Evolutionary conservation across 2,797 vertebrate species (phyloP).

Genomic region (Nannoperca australis): DNA sequence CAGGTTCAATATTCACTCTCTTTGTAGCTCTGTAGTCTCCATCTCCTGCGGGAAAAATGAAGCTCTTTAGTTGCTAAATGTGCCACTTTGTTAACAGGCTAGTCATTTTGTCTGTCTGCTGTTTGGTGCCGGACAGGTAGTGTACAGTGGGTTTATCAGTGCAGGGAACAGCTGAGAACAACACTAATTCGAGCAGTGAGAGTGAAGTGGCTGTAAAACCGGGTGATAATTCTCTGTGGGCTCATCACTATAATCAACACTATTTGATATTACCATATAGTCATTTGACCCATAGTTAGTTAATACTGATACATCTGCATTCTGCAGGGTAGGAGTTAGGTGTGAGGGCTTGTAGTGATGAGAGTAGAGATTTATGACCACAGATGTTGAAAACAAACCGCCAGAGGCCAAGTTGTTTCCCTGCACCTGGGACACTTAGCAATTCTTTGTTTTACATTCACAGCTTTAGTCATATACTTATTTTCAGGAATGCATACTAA

Average conservation of each 20-base stretch:
- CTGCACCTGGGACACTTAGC: constrained; percentile 66
- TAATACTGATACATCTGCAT: background rate
- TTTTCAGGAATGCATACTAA: constrained; percentile 14
- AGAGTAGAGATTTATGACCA: constrained; percentile 72
- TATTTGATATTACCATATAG: background rate
- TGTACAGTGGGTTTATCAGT: background rate
- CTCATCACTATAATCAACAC: background rate
- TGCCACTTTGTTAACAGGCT: background rate
- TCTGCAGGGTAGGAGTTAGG: constrained; percentile 11
- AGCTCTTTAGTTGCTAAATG: background rate
- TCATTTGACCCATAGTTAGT: background rate
- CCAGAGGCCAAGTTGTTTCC: constrained; percentile 47
- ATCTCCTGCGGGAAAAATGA: background rate
- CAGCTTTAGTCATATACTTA: constrained; percentile 15
- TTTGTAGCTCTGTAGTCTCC: background rate
- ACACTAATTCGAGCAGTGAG: background rate
- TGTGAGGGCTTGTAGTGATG: constrained; percentile 44
- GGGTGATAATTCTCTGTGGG: background rate
- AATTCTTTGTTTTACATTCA: constrained; percentile 48
- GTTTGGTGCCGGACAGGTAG: background rate
- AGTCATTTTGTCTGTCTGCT: background rate
- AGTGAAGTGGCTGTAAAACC: background rate
- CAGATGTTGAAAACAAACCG: constrained; percentile 51
- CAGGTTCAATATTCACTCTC: background rate
- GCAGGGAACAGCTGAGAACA: background rate